Evolutionary conservation across 1,140 invertebrate species (phyloP), one percentile per base, ranked within the genome.

Genomic region (Phthorimaea operculella): DNA sequence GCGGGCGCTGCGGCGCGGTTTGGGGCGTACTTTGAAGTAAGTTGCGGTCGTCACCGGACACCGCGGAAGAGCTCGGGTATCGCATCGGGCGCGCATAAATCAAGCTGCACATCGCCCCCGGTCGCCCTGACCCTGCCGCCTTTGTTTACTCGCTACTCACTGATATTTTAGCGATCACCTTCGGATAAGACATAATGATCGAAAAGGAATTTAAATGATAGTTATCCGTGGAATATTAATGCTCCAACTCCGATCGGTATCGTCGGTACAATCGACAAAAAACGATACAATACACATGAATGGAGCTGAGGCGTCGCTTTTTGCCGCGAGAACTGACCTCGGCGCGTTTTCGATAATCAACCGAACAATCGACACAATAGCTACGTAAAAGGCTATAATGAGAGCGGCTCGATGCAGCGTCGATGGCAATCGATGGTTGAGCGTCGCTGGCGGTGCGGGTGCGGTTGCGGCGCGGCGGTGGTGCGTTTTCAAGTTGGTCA

Each of bases 1-100:
- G 45, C 8, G 45, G 14, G 11, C 45, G n/a, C n/a, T n/a, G n/a
- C n/a, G 45, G 45, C 16, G 52, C 34, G 51, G 62, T 78, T 71
- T 76, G 68, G 67, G 68, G 51, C 59, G 33, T 57, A 18, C 57
- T 64, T 64, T 59, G 62, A 69, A 66, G 69, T 72, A 62, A 61
- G 60, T 47, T 76, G 75, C 69, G 72, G 71, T 72, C 64, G 76
- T 74, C 70, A 78, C 61, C 73, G 70, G 72, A 75, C 68, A 77
- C 69, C 60, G 66, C 76, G 79, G 75, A 83, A 79, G 75, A 72
- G 69, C 69, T 79, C 64, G 58, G 64, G 66, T 81, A 76, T 79
- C 74, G 44, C 44, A 14, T 47, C 48, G 62, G 65, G 70, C 66
- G 59, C 62, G 66, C 64, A 76, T 79, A 79, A 80, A 81, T 81